phyloP scores from a whole-genome alignment of 2,113 vertebrate species.

The Thinocorus orbignyianus region DNA sequence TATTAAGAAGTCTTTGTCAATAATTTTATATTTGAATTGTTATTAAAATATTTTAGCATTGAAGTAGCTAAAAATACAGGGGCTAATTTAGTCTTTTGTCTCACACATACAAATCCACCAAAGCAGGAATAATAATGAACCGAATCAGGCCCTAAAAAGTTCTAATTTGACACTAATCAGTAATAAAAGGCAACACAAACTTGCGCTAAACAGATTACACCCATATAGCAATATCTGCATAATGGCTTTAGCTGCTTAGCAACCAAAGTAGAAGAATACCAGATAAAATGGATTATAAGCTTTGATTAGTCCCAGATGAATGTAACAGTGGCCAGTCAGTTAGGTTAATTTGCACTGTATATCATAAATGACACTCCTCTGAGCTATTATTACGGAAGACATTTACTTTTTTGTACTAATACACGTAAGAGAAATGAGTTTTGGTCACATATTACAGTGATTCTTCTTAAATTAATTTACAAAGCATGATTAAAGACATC shows the following conservation, averaged over 20 bases:
- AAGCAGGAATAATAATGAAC: constrained; percentile 22
- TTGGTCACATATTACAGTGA: not conserved
- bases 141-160: constrained; percentile 32
- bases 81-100: not conserved
- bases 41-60: constrained; percentile 17
- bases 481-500: not conserved
- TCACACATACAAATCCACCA: not conserved
- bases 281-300: constrained; percentile 65
- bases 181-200: constrained; percentile 61
- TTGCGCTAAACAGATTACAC: constrained; percentile 64
- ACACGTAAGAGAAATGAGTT: not conserved
- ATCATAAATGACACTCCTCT: constrained; percentile 48
- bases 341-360: constrained; percentile 58
- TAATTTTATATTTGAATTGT: not conserved
- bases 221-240: constrained; percentile 45
- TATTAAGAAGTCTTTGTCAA: not conserved
- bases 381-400: not conserved
- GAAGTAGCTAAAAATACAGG: not conserved
- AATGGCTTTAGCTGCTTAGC: constrained; percentile 73
- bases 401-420: not conserved
- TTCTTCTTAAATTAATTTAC: not conserved
- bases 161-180: constrained; percentile 66
- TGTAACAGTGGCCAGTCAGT: constrained; percentile 29
- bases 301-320: constrained; percentile 58
- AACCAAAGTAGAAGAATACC: constrained; percentile 53